A percentile compares a stretch with the other conserved stretches of the same genome.
phyloP scores from a whole-genome alignment of 2,113 vertebrate genomes.

The Boulengeromyrus knoepffleri region DNA sequence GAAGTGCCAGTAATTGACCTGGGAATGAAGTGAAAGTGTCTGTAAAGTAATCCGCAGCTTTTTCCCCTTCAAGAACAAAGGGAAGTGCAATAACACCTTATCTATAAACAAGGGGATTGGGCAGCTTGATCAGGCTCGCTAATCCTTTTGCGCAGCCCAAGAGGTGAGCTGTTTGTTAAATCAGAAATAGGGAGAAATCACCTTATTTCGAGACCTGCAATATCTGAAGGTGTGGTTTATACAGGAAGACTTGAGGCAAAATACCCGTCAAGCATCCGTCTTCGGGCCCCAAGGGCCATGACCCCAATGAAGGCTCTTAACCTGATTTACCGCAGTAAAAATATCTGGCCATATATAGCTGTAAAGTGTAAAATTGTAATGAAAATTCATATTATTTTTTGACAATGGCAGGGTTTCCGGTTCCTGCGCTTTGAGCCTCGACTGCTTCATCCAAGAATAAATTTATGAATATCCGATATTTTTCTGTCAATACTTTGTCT shows the following conservation, averaged over 20 bases:
- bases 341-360: background rate
- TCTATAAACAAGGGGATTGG: background rate
- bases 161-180: background rate
- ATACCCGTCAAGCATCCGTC: background rate
- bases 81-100: background rate
- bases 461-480: background rate
- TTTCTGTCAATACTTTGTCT: background rate
- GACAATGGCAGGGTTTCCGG: background rate
- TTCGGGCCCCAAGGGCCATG: background rate
- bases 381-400: background rate
- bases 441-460: background rate
- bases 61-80: background rate
- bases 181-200: background rate
- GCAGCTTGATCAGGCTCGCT: background rate
- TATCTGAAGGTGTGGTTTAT: background rate
- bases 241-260: background rate
- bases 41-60: background rate
- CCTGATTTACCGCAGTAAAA: background rate
- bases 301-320: background rate
- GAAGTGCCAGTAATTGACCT: background rate
- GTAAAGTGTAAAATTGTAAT: background rate
- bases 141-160: background rate
- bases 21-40: background rate
- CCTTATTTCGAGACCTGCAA: background rate
- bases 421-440: background rate